Percentiles rank a stretch among this genome's conserved stretches.
Evolutionary conservation across 2,113 vertebrate species (phyloP).

Genomic region (Elephantulus edwardii): DNA sequence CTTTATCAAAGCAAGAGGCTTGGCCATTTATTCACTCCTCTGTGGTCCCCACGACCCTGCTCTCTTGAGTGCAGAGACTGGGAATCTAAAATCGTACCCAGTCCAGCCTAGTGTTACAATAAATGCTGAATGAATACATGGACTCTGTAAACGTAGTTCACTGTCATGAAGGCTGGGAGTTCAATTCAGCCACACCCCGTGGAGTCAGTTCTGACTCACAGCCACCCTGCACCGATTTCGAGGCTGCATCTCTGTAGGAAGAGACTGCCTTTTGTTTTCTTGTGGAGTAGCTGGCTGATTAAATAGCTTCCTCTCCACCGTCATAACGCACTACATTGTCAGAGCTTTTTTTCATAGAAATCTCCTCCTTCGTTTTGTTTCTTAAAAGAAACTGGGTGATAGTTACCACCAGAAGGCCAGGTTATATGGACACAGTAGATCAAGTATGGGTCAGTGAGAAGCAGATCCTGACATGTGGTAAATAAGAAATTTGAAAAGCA

Average conservation of each 20-base stretch:
- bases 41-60: not conserved
- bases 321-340: too few relatives aligned
- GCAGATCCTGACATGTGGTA: not conserved
- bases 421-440: not conserved
- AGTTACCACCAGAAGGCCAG: not conserved
- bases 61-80: not conserved
- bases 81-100: not conserved
- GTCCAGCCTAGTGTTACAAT: not conserved
- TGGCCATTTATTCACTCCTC: not conserved
- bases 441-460: not conserved
- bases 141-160: not conserved
- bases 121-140: not conserved
- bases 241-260: too few relatives aligned
- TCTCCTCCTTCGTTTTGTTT: not conserved
- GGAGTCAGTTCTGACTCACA: too few relatives aligned
- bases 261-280: too few relatives aligned
- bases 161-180: not conserved
- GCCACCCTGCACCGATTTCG: too few relatives aligned
- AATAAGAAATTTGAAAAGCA: not conserved
- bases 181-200: too few relatives aligned
- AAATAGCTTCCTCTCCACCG: too few relatives aligned
- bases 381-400: not conserved
- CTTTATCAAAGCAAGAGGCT: constrained; percentile 13
- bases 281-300: too few relatives aligned
- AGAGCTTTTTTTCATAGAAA: not conserved